Evolutionary conservation across 2,797 vertebrate species (phyloP).

Genomic region (Siniperca scherzeri): DNA sequence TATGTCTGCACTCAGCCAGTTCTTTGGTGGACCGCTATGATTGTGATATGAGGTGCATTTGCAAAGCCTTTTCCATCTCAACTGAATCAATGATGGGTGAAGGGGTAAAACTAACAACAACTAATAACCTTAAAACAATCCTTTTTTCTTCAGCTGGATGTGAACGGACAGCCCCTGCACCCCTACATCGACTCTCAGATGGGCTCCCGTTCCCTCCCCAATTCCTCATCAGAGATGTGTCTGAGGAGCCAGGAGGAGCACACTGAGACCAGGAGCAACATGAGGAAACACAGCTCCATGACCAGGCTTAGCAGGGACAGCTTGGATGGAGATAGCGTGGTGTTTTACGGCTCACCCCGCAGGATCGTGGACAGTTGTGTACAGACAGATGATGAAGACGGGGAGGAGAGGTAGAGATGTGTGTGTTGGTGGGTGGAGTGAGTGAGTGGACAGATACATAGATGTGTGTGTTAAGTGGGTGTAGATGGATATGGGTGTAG

Average conservation of each 20-base stretch:
- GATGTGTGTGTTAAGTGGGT: neutral
- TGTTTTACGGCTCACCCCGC: conserved; percentile 87
- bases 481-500: neutral
- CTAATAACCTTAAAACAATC: neutral
- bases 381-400: conserved; percentile 97
- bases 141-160: conserved; percentile 72
- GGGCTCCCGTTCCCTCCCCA: conserved; percentile 89
- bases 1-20: neutral
- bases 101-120: neutral
- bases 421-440: neutral
- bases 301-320: conserved; percentile 91
- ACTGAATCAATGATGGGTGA: neutral
- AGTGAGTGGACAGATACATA: neutral
- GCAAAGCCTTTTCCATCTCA: neutral
- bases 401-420: conserved; percentile 88
- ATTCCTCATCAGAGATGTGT: conserved; percentile 95
- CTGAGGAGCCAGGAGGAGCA: conserved; percentile 90
- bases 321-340: conserved; percentile 85
- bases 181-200: conserved; percentile 81
- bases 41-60: conserved; percentile 15
- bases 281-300: conserved; percentile 98
- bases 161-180: conserved; percentile 89
- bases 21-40: neutral
- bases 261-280: conserved; percentile 87
- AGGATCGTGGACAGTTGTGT: conserved; percentile 95